These are phyloP conservation scores for Sebastes nivosus DNA, from an alignment of 2,797 vertebrate species.

Conservation along the genomic window DNA sequence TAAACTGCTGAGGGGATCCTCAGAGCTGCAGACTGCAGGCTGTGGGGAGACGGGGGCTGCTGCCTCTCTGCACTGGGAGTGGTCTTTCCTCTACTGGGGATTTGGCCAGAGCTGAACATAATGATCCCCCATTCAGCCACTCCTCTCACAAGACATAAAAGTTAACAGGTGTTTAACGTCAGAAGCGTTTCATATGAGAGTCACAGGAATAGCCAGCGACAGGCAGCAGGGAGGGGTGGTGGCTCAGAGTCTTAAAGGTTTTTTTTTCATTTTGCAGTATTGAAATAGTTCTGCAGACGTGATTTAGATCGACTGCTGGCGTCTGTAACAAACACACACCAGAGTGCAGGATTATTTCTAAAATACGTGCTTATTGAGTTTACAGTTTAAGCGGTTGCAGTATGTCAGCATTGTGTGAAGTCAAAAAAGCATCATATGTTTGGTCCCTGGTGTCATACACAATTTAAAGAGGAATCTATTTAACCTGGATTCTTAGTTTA, in stretches of 20 bases:
- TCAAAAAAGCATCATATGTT: neutral
- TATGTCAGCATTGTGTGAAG: neutral
- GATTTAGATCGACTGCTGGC: slow-evolving; percentile 34
- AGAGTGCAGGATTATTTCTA: neutral
- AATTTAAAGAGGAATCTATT: neutral
- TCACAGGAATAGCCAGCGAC: slow-evolving; percentile 69
- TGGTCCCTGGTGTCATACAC: neutral
- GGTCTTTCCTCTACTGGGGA: slow-evolving; percentile 80
- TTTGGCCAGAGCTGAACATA: slow-evolving; percentile 72
- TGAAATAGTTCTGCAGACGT: slow-evolving; percentile 42
- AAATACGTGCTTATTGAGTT: slow-evolving; percentile 9
- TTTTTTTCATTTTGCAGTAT: slow-evolving; percentile 16
- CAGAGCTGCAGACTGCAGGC: slow-evolving; percentile 12
- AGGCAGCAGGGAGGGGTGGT: slow-evolving; percentile 62
- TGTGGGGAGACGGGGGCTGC: slow-evolving; percentile 50
- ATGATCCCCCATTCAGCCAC: slow-evolving; percentile 72
- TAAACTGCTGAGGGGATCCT: slow-evolving; percentile 49
- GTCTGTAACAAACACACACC: slow-evolving; percentile 24
- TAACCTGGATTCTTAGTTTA: neutral
- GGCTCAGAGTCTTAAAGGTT: slow-evolving; percentile 16
- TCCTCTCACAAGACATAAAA: slow-evolving; percentile 79
- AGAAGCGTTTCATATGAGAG: slow-evolving; percentile 69
- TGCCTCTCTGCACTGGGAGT: slow-evolving; percentile 65
- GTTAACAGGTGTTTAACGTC: slow-evolving; percentile 85
- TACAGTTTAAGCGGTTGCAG: neutral